Evolutionary conservation across 1,140 invertebrate species (phyloP).

Genomic region (Acromyrmex charruanus): DNA sequence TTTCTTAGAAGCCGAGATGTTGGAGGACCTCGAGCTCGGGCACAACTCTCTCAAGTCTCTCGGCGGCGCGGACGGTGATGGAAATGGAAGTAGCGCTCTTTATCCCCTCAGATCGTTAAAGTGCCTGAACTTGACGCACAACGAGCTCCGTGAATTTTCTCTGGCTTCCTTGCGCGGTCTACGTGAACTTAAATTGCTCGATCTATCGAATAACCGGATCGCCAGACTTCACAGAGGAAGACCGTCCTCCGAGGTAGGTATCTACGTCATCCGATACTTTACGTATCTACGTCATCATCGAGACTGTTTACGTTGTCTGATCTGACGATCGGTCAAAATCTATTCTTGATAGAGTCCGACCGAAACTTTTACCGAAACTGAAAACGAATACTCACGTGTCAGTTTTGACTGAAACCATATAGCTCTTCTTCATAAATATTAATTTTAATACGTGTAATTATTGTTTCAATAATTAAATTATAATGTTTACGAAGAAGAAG

Average conservation of each 20-base stretch:
- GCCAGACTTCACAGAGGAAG: slow-evolving; percentile 87
- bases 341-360: not conserved
- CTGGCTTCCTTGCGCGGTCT: slow-evolving; percentile 92
- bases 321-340: not conserved
- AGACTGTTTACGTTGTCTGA: not conserved
- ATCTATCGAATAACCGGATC: slow-evolving; percentile 92
- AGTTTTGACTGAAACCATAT: too few species aligned
- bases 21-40: slow-evolving; percentile 90
- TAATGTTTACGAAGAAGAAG: too few species aligned
- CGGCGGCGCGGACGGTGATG: slow-evolving; percentile 79
- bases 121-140: slow-evolving; percentile 91
- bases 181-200: slow-evolving; percentile 89
- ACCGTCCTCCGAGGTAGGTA: slow-evolving; percentile 88
- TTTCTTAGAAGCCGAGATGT: slow-evolving; percentile 89
- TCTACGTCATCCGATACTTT: slow-evolving; percentile 12
- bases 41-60: slow-evolving; percentile 90
- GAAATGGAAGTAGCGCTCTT: slow-evolving; percentile 89
- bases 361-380: too few species aligned
- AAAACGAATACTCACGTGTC: too few species aligned
- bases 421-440: too few species aligned
- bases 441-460: too few species aligned
- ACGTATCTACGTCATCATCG: not conserved
- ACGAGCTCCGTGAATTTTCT: slow-evolving; percentile 92
- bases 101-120: slow-evolving; percentile 89
- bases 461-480: too few species aligned